A percentile compares a stretch with the other conserved stretches of the same genome.
phyloP scores from a whole-genome alignment of 2,113 vertebrate species.

The Sisor rabdophorus region DNA sequence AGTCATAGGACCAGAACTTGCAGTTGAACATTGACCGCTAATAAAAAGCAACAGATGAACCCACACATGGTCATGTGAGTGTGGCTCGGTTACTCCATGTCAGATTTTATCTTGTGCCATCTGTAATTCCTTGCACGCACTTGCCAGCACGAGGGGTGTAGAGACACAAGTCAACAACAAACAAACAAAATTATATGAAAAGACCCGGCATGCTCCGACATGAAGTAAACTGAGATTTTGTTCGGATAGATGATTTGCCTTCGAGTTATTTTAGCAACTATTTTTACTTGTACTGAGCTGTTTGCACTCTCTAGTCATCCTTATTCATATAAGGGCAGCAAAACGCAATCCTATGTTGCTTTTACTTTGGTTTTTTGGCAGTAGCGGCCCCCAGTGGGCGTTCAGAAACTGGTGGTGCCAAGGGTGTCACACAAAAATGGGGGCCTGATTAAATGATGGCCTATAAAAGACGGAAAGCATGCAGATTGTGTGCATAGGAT shows the following conservation, averaged over 20 bases:
- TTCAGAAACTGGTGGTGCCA: too few species aligned
- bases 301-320: not conserved
- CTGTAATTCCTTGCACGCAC: constrained; percentile 28
- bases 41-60: not conserved
- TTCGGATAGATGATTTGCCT: not conserved
- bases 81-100: constrained; percentile 15
- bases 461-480: too few species aligned
- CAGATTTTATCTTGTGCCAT: constrained; percentile 35
- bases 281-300: not conserved
- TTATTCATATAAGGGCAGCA: not conserved
- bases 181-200: constrained; percentile 14
- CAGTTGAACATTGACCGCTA: constrained; percentile 33
- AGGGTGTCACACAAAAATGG: too few species aligned
- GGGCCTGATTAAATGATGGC: too few species aligned
- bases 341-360: not conserved
- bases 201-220: constrained; percentile 15
- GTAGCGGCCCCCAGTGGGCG: too few species aligned
- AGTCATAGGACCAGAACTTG: constrained; percentile 20
- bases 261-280: not conserved
- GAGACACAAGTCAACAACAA: constrained; percentile 17
- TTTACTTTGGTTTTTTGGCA: not conserved
- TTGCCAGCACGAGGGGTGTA: not conserved
- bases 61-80: constrained; percentile 6
- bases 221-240: not conserved
- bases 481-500: too few species aligned